A percentile compares a stretch with the other conserved stretches of the same genome.
These are phyloP conservation scores for Acrocephalus kingi DNA, from an alignment of 2,113 vertebrate species.

Conservation along the genomic window DNA sequence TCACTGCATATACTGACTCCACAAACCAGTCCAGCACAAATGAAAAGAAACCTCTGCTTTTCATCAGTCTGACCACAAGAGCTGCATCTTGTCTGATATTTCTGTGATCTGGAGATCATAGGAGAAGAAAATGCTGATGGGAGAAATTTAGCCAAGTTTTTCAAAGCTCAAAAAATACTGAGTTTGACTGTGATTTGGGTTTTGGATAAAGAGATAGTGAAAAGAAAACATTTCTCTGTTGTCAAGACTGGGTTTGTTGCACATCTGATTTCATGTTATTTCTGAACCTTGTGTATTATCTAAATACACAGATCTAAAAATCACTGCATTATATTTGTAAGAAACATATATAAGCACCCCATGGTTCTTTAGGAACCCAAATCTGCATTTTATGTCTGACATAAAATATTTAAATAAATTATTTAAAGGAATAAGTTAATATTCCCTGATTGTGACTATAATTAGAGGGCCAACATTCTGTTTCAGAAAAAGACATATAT, in stretches of 20 bases:
- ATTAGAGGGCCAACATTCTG: neutral
- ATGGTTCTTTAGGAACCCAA: neutral
- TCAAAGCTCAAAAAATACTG: neutral
- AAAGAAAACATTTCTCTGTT: neutral
- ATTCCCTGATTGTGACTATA: neutral
- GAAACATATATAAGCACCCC: neutral
- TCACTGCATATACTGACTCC: neutral
- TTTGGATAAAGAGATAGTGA: neutral
- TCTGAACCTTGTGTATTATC: neutral
- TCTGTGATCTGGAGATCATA: neutral
- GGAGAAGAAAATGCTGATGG: neutral
- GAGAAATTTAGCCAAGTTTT: neutral
- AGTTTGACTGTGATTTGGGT: neutral
- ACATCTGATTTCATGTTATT: neutral
- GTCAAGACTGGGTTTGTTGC: neutral
- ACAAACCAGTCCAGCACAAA: neutral
- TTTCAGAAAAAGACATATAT: neutral
- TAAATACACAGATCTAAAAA: neutral
- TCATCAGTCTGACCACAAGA: neutral
- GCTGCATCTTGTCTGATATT: neutral
- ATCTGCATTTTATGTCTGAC: neutral
- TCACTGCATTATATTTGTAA: neutral
- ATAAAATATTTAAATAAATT: neutral
- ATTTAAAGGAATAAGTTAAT: neutral
- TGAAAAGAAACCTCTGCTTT: neutral